Evolutionary conservation across 2,797 vertebrate species (phyloP).

Genomic region (Cercopithecus neglectus): DNA sequence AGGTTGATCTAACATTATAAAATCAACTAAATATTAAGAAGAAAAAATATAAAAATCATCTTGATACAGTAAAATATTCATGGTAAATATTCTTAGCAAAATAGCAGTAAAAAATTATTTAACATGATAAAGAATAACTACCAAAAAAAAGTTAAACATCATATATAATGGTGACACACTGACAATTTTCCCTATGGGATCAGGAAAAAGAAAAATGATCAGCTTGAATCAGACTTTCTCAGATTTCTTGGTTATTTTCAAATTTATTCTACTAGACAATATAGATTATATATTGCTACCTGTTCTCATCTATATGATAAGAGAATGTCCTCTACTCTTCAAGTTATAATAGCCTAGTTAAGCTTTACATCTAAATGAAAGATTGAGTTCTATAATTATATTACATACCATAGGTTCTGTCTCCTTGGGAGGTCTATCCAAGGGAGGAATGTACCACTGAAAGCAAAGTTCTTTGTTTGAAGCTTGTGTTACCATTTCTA

Average conservation of each 20-base stretch:
- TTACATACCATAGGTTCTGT: constrained; percentile 84
- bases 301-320: not conserved
- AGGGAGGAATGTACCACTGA: constrained; percentile 88
- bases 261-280: not conserved
- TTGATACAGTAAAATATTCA: not conserved
- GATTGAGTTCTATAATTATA: not conserved
- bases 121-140: not conserved
- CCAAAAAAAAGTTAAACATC: not conserved
- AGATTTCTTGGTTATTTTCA: not conserved
- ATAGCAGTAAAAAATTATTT: not conserved
- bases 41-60: not conserved
- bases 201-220: not conserved
- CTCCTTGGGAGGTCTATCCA: constrained; percentile 74
- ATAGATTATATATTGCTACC: not conserved
- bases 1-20: not conserved
- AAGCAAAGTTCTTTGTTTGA: constrained; percentile 85
- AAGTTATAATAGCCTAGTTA: not conserved
- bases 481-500: constrained; percentile 73
- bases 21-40: not conserved
- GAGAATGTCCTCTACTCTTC: not conserved
- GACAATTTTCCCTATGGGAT: not conserved
- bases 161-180: not conserved
- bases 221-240: not conserved
- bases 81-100: not conserved
- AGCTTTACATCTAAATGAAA: not conserved